A percentile compares a stretch with the other conserved stretches of the same genome.
These are phyloP conservation scores for Serrognathus titanus DNA, from an alignment of 2,888 invertebrate species.

Conservation along the genomic window DNA sequence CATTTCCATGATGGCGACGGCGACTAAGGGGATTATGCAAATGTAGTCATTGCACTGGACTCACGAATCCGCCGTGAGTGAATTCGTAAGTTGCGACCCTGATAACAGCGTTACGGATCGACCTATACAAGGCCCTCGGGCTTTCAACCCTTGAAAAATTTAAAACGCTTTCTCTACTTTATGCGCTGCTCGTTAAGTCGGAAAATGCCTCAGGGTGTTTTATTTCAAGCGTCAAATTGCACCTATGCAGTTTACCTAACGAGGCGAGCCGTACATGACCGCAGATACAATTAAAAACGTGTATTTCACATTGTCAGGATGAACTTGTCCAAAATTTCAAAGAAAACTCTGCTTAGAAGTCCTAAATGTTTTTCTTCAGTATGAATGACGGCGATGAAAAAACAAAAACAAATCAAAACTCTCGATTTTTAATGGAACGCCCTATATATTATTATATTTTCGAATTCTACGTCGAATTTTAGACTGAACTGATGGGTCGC, in stretches of 20 bases:
- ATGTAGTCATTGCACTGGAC: constrained; percentile 45
- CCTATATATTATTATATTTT: too few species aligned
- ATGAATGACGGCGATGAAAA: too few species aligned
- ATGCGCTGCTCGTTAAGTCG: background rate
- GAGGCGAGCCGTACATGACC: too few species aligned
- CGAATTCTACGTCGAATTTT: too few species aligned
- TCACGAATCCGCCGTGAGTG: constrained; percentile 29
- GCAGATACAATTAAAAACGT: background rate
- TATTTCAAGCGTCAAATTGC: too few species aligned
- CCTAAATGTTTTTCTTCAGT: too few species aligned
- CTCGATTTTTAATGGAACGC: too few species aligned
- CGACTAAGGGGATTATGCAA: constrained; percentile 45
- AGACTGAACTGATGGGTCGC: too few species aligned
- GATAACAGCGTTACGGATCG: constrained; percentile 40
- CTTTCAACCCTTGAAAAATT: constrained; percentile 8
- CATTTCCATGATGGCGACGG: constrained; percentile 40
- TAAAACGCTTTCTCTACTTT: constrained; percentile 3
- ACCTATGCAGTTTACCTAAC: too few species aligned
- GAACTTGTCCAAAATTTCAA: background rate
- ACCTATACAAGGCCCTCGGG: constrained; percentile 13
- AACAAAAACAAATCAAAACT: too few species aligned
- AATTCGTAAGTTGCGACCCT: constrained; percentile 35
- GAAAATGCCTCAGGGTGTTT: too few species aligned
- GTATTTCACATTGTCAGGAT: background rate
- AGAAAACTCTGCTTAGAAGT: background rate